phyloP scores from a whole-genome alignment of 2,113 vertebrate species.

The Brachirus orientalis region DNA sequence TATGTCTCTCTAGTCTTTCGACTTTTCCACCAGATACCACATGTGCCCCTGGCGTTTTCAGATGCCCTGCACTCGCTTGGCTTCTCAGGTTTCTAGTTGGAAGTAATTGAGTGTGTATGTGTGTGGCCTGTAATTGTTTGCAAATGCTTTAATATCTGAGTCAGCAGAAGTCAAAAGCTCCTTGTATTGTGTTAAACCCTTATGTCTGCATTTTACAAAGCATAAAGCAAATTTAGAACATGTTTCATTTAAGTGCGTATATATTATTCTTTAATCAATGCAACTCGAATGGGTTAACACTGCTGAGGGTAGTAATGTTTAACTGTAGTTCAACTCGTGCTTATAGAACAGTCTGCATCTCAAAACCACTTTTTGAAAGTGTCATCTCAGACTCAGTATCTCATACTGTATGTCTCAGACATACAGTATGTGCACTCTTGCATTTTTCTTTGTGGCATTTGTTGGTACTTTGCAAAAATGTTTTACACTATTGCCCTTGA shows the following conservation, averaged over 20 bases:
- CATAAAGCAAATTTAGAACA: neutral
- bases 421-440: no score
- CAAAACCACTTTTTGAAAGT: no score
- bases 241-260: neutral
- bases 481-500: no score
- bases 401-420: no score
- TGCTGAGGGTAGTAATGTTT: neutral
- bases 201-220: neutral
- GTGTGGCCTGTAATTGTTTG: constrained; percentile 57
- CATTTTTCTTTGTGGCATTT: no score
- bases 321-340: no score
- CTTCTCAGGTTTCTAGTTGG: constrained; percentile 38
- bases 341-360: no score
- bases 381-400: no score
- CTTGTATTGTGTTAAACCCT: neutral
- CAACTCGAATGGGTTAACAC: neutral
- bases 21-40: constrained; percentile 41
- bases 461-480: no score
- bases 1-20: neutral
- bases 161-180: constrained; percentile 10
- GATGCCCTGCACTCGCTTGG: constrained; percentile 23
- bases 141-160: constrained; percentile 41
- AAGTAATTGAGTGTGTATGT: constrained; percentile 51
- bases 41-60: constrained; percentile 50
- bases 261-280: neutral